Base-by-base conservation (phyloP, 2,888 invertebrate genomes). In the Hypomecis punctinalis region DNA sequence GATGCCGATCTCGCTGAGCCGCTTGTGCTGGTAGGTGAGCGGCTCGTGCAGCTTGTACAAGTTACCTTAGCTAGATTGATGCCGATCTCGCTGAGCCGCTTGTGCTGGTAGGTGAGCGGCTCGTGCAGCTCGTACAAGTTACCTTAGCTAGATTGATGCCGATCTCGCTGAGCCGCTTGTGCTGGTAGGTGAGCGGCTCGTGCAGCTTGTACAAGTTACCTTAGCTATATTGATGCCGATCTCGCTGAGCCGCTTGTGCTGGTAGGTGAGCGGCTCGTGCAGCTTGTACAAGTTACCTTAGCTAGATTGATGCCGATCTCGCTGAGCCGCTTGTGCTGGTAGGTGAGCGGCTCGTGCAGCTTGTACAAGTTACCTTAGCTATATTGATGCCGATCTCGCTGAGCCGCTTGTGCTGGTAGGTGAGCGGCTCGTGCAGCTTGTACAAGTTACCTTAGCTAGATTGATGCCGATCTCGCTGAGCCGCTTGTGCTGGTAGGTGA, bases 381-480 rank as follows among this genome's bases (percentile, higher is more conserved):
- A 23, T 1, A 23, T 23, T 23, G 23, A 23, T 23, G 23, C 23
- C 23, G 23, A 23, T 23, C 69, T 95, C 95, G 82, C 97, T 96
- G 66, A 95, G 95, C 67, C 96, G 95, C 82, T 97, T 97, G 92
- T 99, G 99, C 89, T 97, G 97, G 84, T 98, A 98, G 86, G 40
- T 40, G 10, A 8, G 9, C 39, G 10, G 7, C 10, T 7, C 9
- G 10, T 8, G 7, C 40, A 23, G 23, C 23, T 23, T 23, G 23
- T 23, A 23, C 23, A 23, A 23, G 23, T 23, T 23, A 23, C 23
- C 23, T 23, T 23, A 23, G 23, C 23, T 23, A 23, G 23, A 23
- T 23, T 23, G 23, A 23, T 23, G 23, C 23, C 23, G 23, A 23
- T 23, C 23, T 23, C 23, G 23, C 23, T 23, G 23, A 23, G 23